Evolutionary conservation across 2,113 vertebrate genomes (phyloP).

Genomic region (Cettia cetti): DNA sequence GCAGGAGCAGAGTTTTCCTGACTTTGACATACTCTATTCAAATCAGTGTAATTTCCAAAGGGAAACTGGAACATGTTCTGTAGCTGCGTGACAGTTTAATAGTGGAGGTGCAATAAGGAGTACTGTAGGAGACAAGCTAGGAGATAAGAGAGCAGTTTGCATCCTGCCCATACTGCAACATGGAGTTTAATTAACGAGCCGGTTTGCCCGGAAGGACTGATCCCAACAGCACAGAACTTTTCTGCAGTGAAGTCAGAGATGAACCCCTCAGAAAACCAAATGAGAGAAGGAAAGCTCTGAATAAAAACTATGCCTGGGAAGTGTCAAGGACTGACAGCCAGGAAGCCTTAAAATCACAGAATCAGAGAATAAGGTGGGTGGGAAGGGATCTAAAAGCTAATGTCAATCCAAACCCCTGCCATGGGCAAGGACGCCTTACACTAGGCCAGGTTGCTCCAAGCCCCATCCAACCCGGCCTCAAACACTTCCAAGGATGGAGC

Average conservation of each 20-base stretch:
- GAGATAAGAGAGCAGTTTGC: background rate
- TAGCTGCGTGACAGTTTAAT: background rate
- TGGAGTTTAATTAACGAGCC: fast-evolving
- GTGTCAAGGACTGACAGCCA: background rate
- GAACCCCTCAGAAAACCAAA: background rate
- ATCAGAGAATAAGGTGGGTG: background rate
- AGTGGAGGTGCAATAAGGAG: background rate
- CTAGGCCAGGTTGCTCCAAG: fast-evolving
- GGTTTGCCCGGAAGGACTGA: background rate
- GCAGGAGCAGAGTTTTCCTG: background rate
- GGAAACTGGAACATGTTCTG: background rate
- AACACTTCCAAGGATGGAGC: background rate
- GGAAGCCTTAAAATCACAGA: background rate
- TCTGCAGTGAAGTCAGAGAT: background rate
- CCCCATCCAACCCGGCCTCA: background rate
- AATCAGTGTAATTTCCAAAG: background rate
- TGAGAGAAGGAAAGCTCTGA: background rate
- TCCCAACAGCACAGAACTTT: background rate
- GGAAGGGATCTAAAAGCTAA: background rate
- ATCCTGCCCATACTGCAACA: background rate
- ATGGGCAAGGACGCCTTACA: background rate
- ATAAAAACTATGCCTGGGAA: background rate
- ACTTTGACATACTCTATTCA: background rate
- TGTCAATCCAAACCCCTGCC: fast-evolving
- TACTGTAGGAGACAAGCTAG: background rate